These are phyloP conservation scores for Paratilapia polleni DNA, from an alignment of 2,113 vertebrate genomes.

Conservation along the genomic window DNA sequence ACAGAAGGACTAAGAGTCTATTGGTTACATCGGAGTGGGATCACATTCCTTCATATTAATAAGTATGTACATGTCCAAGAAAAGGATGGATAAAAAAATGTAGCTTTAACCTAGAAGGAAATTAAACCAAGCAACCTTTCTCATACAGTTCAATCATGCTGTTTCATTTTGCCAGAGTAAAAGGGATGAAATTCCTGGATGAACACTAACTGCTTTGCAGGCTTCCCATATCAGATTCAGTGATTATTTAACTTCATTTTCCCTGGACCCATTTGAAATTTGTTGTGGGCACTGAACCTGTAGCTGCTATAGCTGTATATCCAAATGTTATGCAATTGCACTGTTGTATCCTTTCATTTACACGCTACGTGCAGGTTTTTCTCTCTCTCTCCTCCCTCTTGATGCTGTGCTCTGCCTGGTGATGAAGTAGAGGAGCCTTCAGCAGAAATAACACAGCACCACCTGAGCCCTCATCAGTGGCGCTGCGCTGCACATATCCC, in stretches of 20 bases:
- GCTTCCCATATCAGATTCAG: background rate
- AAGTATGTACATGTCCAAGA: slow-evolving; percentile 37
- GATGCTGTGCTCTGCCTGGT: slow-evolving; percentile 56
- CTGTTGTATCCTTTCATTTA: slow-evolving; percentile 17
- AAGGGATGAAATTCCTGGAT: slow-evolving; percentile 8
- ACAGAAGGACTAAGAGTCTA: slow-evolving; percentile 9
- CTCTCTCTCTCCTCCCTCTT: background rate
- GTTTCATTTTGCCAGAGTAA: slow-evolving; percentile 25
- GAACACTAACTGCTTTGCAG: background rate
- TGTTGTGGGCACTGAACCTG: background rate
- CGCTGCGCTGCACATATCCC: slow-evolving; percentile 71
- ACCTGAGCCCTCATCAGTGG: slow-evolving; percentile 80
- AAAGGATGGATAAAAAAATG: slow-evolving; percentile 47
- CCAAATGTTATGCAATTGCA: background rate
- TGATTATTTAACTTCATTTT: background rate
- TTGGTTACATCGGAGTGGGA: slow-evolving; percentile 41
- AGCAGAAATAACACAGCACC: slow-evolving; percentile 78
- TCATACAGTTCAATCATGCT: background rate
- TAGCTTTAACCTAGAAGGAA: slow-evolving; percentile 29
- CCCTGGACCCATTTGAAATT: background rate
- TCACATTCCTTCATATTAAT: slow-evolving; percentile 46
- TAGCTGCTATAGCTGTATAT: slow-evolving; percentile 8
- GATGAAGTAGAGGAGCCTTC: slow-evolving; percentile 76
- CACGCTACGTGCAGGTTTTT: background rate
- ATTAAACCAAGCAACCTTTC: slow-evolving; percentile 5